Base-by-base conservation (phyloP, 2,113 vertebrate species). In the Pygoscelis antarcticus region DNA sequence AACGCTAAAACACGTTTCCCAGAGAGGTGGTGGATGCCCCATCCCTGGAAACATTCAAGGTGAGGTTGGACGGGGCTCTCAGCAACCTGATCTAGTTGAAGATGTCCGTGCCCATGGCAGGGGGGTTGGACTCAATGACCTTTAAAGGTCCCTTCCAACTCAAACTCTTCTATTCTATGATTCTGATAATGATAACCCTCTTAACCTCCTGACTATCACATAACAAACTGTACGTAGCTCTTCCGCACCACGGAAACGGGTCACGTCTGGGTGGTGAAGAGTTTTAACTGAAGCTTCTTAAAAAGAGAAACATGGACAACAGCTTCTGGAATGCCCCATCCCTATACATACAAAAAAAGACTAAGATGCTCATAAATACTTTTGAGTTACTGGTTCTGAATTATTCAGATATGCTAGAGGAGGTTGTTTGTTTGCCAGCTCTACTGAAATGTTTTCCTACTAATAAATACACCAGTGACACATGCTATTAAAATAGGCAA, bases 171-270 rank as follows among this genome's bases (percentile, higher is more conserved):
- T 42, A 42, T 16, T 42, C 42, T 42, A 42, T 42, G 42, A 42
- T 42, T 42, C 42, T 42, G 42, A 17, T 27, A 83, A 40, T 17
- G 5, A 52, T 25, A 91, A 66, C 4, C 55, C 13, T 86, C 38
- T 60, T 42, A 78, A 51, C 4, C 2, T 68, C 6, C n/a, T 74
- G 26, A 16, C 17, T 66, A 12, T 38, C 34, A 49, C 6, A 18
- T 30, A 66, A 42, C 25, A 78, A 68, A 38, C 4, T 55, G 4
- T 17, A 20, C 12, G 3, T 21, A 64, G 49, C 19, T 47, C 9
- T 70, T 90, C 25, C 1, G 0, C 30, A 80, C 3, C 5, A 51
- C 3, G 3, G 49, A 49, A 49, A 65, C 0, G 1, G 58, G 4
- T 51, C 29, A 46, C 81, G 8, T 18, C 32, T 61, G 22, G 6